Percentiles rank a stretch among this genome's conserved stretches.
phyloP scores from a whole-genome alignment of 2,888 invertebrate species.

The Anticlea derivata region DNA sequence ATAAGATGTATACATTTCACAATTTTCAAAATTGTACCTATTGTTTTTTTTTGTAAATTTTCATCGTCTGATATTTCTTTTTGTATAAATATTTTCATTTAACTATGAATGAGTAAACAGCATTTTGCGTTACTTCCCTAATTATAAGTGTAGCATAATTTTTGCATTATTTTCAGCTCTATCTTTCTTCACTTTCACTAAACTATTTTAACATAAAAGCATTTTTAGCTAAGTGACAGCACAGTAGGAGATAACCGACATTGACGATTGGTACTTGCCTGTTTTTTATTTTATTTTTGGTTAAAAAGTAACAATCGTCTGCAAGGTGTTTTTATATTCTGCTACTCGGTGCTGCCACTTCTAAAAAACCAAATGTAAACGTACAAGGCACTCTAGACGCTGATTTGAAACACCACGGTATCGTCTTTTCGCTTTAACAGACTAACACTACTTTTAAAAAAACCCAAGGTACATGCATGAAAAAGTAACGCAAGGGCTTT shows the following conservation, averaged over 20 bases:
- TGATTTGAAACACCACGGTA: constrained; percentile 80
- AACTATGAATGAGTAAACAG: constrained; percentile 8
- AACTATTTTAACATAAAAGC: constrained; percentile 40
- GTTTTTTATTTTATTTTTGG: constrained; percentile 34
- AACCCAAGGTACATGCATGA: no score
- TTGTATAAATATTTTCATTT: background rate
- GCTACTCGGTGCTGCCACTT: constrained; percentile 78
- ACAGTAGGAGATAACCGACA: constrained; percentile 76
- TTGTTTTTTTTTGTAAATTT: background rate
- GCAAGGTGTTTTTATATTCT: constrained; percentile 52
- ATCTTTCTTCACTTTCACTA: constrained; percentile 20
- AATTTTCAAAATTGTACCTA: background rate
- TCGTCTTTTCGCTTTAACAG: constrained; percentile 74
- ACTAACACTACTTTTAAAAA: constrained; percentile 26
- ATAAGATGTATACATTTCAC: no score
- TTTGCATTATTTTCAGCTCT: constrained; percentile 28
- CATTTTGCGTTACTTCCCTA: constrained; percentile 21
- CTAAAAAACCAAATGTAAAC: constrained; percentile 59
- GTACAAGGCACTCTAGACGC: constrained; percentile 79
- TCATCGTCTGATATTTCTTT: background rate
- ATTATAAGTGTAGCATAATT: constrained; percentile 22
- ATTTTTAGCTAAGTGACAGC: constrained; percentile 74
- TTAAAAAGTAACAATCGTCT: constrained; percentile 70
- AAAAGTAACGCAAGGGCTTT: constrained; percentile 31
- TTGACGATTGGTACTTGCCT: constrained; percentile 70